Evolutionary conservation across 2,888 invertebrate genomes (phyloP).

Genomic region (Thymelicus sylvestris): DNA sequence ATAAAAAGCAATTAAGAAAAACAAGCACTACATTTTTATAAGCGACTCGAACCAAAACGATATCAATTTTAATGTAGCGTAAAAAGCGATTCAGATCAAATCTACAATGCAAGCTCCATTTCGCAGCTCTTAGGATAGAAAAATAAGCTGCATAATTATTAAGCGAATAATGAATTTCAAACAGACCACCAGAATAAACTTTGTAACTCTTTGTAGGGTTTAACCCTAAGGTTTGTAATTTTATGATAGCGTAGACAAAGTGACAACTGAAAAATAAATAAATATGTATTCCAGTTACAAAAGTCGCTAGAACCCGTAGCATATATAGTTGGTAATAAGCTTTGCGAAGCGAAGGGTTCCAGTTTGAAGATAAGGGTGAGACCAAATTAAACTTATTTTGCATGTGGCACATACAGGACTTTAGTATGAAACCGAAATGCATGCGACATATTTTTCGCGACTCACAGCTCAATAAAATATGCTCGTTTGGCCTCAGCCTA

Average conservation of each 20-base stretch:
- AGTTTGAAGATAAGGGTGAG: too few species aligned
- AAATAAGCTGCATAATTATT: conserved; percentile 42
- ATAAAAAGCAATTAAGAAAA: conserved; percentile 3
- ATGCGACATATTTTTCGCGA: too few species aligned
- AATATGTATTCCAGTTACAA: neutral
- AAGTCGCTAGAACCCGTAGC: neutral
- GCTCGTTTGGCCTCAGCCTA: too few species aligned
- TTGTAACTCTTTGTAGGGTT: conserved; percentile 19
- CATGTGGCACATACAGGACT: too few species aligned
- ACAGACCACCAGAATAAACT: conserved; percentile 41
- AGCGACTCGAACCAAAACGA: conserved; percentile 30
- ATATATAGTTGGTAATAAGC: too few species aligned
- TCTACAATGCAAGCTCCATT: conserved; percentile 29
- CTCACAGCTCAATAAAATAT: too few species aligned
- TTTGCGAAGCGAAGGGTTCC: too few species aligned
- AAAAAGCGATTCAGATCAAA: conserved; percentile 40
- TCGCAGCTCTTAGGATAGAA: conserved; percentile 20
- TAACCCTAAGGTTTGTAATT: conserved; percentile 13
- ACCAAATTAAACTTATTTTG: too few species aligned
- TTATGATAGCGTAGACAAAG: neutral
- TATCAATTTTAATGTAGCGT: conserved; percentile 37
- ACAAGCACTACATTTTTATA: conserved; percentile 21
- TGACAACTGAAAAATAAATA: neutral
- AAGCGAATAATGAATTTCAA: conserved; percentile 45
- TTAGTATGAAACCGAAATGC: too few species aligned